phyloP scores from a whole-genome alignment of 2,797 vertebrate genomes.

The Pangasius larnaudii region DNA sequence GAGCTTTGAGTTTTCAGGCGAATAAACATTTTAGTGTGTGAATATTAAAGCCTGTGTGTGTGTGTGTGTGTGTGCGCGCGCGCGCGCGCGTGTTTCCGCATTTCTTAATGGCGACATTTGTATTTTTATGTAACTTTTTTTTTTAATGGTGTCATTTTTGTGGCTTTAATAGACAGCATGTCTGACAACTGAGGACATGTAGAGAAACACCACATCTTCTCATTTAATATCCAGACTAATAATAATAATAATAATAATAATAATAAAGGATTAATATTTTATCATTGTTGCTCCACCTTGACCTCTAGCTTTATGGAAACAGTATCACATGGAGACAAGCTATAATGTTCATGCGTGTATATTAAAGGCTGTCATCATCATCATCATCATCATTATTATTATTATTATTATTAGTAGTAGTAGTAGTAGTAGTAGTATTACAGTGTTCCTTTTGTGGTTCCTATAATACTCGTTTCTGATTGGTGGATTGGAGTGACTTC shows the following conservation, averaged over 20 bases:
- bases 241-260: no score
- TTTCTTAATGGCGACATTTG: not conserved
- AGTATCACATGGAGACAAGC: not conserved
- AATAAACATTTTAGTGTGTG: not conserved
- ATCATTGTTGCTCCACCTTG: not conserved
- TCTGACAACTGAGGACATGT: not conserved
- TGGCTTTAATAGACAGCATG: not conserved
- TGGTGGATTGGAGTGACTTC: not conserved
- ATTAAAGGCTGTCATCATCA: not conserved
- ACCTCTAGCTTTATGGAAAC: not conserved
- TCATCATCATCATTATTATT: not conserved
- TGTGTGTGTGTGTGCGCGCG: not conserved
- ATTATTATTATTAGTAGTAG: not conserved
- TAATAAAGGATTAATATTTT: not conserved
- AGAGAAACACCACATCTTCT: not conserved
- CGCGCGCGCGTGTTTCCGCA: not conserved
- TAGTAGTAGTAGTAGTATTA: not conserved
- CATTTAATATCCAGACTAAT: not conserved
- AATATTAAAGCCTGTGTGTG: not conserved
- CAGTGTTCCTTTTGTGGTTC: not conserved
- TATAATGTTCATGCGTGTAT: not conserved
- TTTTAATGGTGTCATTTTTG: not conserved
- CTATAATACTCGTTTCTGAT: not conserved
- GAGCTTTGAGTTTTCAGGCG: not conserved
- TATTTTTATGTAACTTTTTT: not conserved